Percentiles rank a stretch among this genome's conserved stretches.
These are phyloP conservation scores for Ageneiosus marmoratus DNA, from an alignment of 2,113 vertebrate species.

Conservation along the genomic window DNA sequence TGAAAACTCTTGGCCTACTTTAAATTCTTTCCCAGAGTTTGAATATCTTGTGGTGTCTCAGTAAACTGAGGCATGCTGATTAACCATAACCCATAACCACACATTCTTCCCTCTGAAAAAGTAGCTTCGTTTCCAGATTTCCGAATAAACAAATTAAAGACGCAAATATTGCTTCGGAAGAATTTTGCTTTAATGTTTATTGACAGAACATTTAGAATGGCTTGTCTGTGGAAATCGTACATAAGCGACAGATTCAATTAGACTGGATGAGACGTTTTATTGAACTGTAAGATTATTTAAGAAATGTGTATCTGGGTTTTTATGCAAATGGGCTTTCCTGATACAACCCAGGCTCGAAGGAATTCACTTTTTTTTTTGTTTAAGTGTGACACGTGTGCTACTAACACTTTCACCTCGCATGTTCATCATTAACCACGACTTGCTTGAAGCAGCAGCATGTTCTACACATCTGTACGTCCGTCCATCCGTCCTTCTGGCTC, in stretches of 20 bases:
- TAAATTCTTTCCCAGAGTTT: neutral
- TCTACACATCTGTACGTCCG: constrained; percentile 31
- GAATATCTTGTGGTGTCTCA: constrained; percentile 2
- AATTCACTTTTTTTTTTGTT: constrained; percentile 65
- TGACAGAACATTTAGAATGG: neutral
- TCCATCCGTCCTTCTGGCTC: constrained; percentile 20
- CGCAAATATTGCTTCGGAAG: neutral
- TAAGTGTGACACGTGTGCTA: constrained; percentile 53
- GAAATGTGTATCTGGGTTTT: constrained; percentile 7
- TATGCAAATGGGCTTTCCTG: constrained; percentile 75
- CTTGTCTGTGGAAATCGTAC: neutral
- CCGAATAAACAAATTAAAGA: neutral
- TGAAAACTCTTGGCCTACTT: neutral
- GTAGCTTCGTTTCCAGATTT: neutral
- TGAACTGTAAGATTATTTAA: neutral
- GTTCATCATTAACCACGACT: constrained; percentile 66
- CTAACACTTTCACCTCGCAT: constrained; percentile 70
- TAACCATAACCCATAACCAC: neutral
- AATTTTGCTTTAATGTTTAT: neutral
- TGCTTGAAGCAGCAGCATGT: constrained; percentile 66
- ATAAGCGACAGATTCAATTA: neutral
- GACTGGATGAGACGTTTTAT: neutral
- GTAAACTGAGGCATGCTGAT: neutral
- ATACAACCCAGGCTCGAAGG: constrained; percentile 68
- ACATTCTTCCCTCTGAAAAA: neutral